Percentiles rank a stretch among this genome's conserved stretches.
These are phyloP conservation scores for Cheilosia grossa DNA, from an alignment of 2,888 invertebrate species.

Conservation along the genomic window DNA sequence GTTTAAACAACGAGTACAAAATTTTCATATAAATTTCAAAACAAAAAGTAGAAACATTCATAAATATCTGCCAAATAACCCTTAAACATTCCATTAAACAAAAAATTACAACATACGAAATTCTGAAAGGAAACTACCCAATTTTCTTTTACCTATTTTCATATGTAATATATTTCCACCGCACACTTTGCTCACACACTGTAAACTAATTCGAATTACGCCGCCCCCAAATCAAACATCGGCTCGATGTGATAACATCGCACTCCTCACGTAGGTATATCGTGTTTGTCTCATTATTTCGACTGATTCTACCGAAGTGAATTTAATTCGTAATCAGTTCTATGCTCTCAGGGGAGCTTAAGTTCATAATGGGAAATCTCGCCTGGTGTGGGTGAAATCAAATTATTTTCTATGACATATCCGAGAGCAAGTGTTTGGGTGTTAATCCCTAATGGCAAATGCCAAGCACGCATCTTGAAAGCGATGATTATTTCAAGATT, in stretches of 20 bases:
- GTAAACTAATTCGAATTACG: neutral
- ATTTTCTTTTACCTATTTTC: too few species aligned
- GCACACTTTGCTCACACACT: constrained; percentile 3
- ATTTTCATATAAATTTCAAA: too few species aligned
- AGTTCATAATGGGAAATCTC: constrained; percentile 5
- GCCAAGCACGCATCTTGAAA: constrained; percentile 55
- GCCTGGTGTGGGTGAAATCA: constrained; percentile 13
- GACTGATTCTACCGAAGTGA: constrained; percentile 54
- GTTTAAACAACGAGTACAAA: too few species aligned
- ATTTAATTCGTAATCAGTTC: constrained; percentile 68
- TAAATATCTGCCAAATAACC: too few species aligned
- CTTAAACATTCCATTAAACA: too few species aligned
- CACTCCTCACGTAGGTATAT: neutral
- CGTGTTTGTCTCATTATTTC: constrained; percentile 37
- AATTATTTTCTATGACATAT: constrained; percentile 31
- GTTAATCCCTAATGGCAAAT: constrained; percentile 52
- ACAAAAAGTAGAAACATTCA: too few species aligned
- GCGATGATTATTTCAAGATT: constrained; percentile 51
- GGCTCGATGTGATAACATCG: neutral
- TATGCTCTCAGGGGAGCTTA: constrained; percentile 23
- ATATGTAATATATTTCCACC: neutral
- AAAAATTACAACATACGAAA: neutral
- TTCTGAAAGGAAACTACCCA: neutral
- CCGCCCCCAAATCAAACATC: constrained; percentile 10
- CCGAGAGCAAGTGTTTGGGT: constrained; percentile 44